A percentile compares a stretch with the other conserved stretches of the same genome.
Conservation (phyloP, 2,888 invertebrate genomes). For the Stegophylla sp. region DNA sequence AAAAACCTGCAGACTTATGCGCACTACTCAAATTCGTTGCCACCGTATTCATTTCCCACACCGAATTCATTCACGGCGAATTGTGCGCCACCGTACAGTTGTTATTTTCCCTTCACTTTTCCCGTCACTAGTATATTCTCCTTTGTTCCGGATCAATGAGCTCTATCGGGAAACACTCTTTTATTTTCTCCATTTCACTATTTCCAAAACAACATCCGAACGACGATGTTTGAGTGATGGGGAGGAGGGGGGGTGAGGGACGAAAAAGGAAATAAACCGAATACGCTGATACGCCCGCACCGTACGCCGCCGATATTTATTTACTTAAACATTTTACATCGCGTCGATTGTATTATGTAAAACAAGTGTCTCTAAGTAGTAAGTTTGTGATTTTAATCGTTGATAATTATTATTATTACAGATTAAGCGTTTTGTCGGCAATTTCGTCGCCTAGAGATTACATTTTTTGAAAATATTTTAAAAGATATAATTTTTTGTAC, state of each 20-base stretch:
- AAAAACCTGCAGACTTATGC: not conserved
- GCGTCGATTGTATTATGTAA: too few relatives aligned
- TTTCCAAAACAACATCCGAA: slow-evolving; percentile 22
- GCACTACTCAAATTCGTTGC: slow-evolving; percentile 3
- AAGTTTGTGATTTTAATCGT: too few relatives aligned
- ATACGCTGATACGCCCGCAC: not conserved
- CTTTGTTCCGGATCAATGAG: slow-evolving; percentile 41
- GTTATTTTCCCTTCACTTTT: slow-evolving; percentile 30
- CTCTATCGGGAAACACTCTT: slow-evolving; percentile 29
- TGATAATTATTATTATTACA: too few relatives aligned
- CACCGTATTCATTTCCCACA: slow-evolving; percentile 29
- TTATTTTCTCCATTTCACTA: slow-evolving; percentile 1
- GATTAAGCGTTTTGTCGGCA: too few relatives aligned
- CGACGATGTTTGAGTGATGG: too few relatives aligned
- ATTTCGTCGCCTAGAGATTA: too few relatives aligned
- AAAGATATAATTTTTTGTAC: too few relatives aligned
- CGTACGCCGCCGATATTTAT: too few relatives aligned
- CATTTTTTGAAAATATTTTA: too few relatives aligned
- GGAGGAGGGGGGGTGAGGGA: too few relatives aligned
- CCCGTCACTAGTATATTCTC: not conserved
- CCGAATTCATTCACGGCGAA: slow-evolving; percentile 22
- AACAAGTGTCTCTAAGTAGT: too few relatives aligned
- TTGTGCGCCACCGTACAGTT: not conserved
- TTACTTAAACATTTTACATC: too few relatives aligned
- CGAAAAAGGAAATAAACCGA: not conserved